phyloP scores from a whole-genome alignment of 2,797 vertebrate genomes.

The Psittacula echo region DNA sequence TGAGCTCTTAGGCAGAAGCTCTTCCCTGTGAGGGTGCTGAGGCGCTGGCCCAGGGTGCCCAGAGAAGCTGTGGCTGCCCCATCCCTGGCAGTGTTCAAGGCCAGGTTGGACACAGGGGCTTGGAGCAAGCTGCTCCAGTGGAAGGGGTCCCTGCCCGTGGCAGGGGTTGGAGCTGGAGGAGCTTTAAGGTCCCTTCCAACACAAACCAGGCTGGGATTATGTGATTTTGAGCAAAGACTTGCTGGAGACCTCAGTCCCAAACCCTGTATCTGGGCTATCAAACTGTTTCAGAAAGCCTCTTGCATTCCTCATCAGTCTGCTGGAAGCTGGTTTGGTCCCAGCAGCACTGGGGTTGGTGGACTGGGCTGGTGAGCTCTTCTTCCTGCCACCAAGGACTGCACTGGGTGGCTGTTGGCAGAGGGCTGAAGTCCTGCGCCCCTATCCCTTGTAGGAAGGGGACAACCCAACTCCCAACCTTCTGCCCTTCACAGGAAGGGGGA shows the following conservation, averaged over 20 bases:
- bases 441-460: background rate
- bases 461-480: background rate
- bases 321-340: background rate
- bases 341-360: background rate
- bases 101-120: too few species aligned
- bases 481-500: background rate
- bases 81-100: too few species aligned
- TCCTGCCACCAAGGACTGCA: background rate
- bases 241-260: background rate
- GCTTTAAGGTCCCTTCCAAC: background rate
- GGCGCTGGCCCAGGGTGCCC: too few species aligned
- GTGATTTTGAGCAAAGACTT: background rate
- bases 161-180: rapidly evolving
- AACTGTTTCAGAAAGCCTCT: background rate
- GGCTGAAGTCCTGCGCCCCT: background rate
- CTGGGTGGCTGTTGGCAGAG: background rate
- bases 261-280: background rate
- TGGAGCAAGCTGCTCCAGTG: background rate
- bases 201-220: background rate
- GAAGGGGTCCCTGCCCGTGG: background rate
- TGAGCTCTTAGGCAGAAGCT: too few species aligned
- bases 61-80: too few species aligned
- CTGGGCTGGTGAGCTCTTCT: background rate
- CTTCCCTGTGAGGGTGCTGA: too few species aligned
- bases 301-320: background rate